Base-by-base conservation (phyloP, 2,888 invertebrate species). In the Mantis religiosa region DNA sequence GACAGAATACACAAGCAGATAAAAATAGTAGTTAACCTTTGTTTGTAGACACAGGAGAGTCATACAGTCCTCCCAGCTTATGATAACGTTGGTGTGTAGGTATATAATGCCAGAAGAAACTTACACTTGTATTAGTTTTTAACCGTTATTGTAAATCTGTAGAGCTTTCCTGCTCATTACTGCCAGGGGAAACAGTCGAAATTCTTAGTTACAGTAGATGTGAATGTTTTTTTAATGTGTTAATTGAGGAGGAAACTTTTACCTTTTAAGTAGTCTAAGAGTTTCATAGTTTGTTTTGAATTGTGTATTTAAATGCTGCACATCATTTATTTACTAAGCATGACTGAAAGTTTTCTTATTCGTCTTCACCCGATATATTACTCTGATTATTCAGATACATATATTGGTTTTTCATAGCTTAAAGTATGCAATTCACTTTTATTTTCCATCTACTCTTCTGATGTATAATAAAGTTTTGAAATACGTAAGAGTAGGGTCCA, bases 341-440 rank as follows among this genome's bases (percentile, higher is more conserved):
- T 90, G 90, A 89, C 89, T 84, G 89, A 89, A 28, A 86, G 89
- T 71, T 90, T 85, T 71, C 87, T 90, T 15, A 88, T 89, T 92
- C 94, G 95, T 91, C 94, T 95, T 91, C 95, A 95, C 93, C 95
- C 95, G 89, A 95, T 95, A 92, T 95, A 95, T 93, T 95, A 95
- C 93, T 95, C 95, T 88, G 95, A 95, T 93, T 95, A 95, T 92
- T 95, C 95, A 91, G 95, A 96, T 95, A 95, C 95, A 90, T 71
- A 71, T 20, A 71, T 71, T 71, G 25, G 54, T 20, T 20, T 20
- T 20, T 71, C 25, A 41, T 71, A 71, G 54, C 20, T 25, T 71
- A 14, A 20, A 20, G 1, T 71, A 8, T 14, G 14, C 3, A 71
- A 25, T 25, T 71, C 25, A 71, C 15, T 71, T 71, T 71, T 71